Percentiles rank a stretch among this genome's conserved stretches.
These are phyloP conservation scores for Leucoraja ocellata DNA, from an alignment of 2,797 vertebrate genomes.

Conservation along the genomic window DNA sequence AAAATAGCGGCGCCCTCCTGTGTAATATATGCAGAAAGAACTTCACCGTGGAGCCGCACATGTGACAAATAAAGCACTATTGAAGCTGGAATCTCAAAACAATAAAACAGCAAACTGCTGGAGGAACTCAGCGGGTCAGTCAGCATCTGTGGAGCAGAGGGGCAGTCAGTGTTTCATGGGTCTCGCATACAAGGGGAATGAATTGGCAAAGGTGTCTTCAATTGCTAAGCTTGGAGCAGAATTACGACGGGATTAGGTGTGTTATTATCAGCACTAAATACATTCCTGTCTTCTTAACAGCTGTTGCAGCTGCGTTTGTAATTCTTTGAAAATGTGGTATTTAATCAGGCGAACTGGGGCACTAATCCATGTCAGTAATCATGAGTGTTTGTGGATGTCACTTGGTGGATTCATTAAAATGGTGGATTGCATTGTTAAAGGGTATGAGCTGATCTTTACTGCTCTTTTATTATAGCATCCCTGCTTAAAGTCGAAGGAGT, in stretches of 20 bases:
- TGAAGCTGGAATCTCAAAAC: no score
- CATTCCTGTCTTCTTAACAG: constrained; percentile 22
- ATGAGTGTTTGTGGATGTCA: constrained; percentile 26
- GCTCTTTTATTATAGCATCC: constrained; percentile 2
- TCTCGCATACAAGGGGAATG: not conserved
- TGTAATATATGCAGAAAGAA: no score
- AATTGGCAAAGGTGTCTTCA: not conserved
- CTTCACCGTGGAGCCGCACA: no score
- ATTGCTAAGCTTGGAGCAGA: not conserved
- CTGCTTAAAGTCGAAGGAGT: not conserved
- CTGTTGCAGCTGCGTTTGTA: constrained; percentile 22
- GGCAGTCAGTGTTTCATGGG: no score
- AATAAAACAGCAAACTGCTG: no score
- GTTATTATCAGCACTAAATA: constrained; percentile 15
- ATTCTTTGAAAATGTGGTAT: constrained; percentile 26
- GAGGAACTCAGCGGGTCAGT: no score
- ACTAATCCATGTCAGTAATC: constrained; percentile 37
- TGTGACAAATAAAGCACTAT: no score
- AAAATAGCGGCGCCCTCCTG: no score
- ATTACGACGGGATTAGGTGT: constrained; percentile 31
- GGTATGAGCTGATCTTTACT: constrained; percentile 12
- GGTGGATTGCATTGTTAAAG: constrained; percentile 20
- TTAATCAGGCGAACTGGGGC: constrained; percentile 10
- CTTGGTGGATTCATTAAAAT: constrained; percentile 25
- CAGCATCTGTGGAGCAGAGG: no score